A percentile compares a stretch with the other conserved stretches of the same genome.
These are phyloP conservation scores for Phalloptychus januarius DNA, from an alignment of 2,797 vertebrate genomes.

Conservation along the genomic window DNA sequence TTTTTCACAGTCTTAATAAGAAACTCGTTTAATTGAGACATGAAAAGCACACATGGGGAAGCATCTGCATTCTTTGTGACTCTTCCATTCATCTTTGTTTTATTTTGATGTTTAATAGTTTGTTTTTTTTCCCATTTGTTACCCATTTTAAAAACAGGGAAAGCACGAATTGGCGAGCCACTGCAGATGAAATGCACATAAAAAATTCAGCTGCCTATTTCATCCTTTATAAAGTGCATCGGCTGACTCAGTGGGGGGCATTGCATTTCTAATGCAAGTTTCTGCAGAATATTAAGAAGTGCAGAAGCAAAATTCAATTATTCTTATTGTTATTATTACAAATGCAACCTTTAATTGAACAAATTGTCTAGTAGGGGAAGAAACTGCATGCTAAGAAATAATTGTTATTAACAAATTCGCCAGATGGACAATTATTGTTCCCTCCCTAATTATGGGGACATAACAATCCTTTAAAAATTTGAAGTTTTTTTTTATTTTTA, in stretches of 20 bases:
- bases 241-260: slow-evolving; percentile 7
- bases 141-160: slow-evolving; percentile 8
- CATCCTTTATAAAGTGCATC: slow-evolving; percentile 34
- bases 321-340: neutral
- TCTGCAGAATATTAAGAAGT: slow-evolving; percentile 21
- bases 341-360: neutral
- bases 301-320: neutral
- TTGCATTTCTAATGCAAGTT: slow-evolving; percentile 42
- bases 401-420: neutral
- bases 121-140: slow-evolving; percentile 7
- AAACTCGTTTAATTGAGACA: neutral
- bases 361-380: neutral
- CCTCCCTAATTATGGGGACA: neutral
- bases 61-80: neutral
- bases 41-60: slow-evolving; percentile 5
- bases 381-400: neutral
- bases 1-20: neutral
- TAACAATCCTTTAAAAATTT: neutral
- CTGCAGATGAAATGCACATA: slow-evolving; percentile 45
- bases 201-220: slow-evolving; percentile 60
- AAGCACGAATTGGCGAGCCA: slow-evolving; percentile 27
- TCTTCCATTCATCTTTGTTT: neutral
- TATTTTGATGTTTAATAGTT: neutral
- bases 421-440: neutral
- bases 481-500: neutral